These are phyloP conservation scores for Ondatra zibethicus DNA, from an alignment of 2,113 vertebrate species.

Conservation along the genomic window DNA sequence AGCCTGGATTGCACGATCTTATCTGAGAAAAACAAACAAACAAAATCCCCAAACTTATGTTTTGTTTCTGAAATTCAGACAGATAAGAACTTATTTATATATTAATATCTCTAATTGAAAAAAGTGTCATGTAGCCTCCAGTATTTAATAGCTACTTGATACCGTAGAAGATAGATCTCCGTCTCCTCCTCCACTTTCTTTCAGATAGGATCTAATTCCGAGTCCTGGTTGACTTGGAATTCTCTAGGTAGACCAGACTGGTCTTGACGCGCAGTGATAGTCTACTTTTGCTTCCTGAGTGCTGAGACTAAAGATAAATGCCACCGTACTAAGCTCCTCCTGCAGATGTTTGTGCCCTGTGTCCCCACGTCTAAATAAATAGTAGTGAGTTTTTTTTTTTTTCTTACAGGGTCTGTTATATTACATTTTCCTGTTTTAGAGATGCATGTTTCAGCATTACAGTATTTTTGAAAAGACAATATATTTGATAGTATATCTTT, in stretches of 20 bases:
- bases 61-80: background rate
- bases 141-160: slow-evolving; percentile 52
- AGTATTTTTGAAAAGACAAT: slow-evolving; percentile 60
- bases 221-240: background rate
- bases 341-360: slow-evolving; percentile 3
- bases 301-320: background rate
- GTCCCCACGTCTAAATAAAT: slow-evolving; percentile 5
- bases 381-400: slow-evolving; percentile 33
- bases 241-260: background rate
- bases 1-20: background rate
- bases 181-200: background rate
- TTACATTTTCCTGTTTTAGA: slow-evolving; percentile 50
- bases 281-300: background rate
- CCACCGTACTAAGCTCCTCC: background rate
- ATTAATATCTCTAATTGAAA: background rate
- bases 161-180: background rate
- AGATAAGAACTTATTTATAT: slow-evolving; percentile 27
- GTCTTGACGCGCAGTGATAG: background rate
- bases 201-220: background rate
- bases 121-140: background rate
- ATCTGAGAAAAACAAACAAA: background rate
- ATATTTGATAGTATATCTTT: slow-evolving; percentile 16
- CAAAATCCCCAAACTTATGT: no score
- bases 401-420: background rate
- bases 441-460: slow-evolving; percentile 32